Conservation (phyloP, 2,888 invertebrate species). For the Lycophotia porphyrea region DNA sequence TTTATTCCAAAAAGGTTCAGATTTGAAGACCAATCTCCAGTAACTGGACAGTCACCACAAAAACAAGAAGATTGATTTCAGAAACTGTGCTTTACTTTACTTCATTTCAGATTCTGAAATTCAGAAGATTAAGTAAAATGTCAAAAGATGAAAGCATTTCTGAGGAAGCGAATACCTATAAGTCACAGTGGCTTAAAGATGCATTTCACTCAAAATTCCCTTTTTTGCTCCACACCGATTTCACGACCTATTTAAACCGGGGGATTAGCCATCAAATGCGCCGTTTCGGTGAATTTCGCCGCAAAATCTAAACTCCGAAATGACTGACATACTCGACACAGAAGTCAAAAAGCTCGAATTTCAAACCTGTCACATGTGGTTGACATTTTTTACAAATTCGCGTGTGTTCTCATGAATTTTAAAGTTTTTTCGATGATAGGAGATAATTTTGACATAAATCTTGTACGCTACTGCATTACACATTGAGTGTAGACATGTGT, state of each 20-base stretch:
- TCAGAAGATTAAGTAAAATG: neutral
- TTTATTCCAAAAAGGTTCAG: neutral
- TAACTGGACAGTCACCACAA: neutral
- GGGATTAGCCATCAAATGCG: slow-evolving; percentile 75
- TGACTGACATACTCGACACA: slow-evolving; percentile 73
- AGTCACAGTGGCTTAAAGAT: slow-evolving; percentile 15
- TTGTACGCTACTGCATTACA: slow-evolving; percentile 75
- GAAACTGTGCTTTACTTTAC: neutral
- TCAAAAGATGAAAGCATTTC: neutral
- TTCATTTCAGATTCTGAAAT: no score
- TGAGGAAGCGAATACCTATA: slow-evolving; percentile 5
- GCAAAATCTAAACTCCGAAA: slow-evolving; percentile 76
- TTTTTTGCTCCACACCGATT: slow-evolving; percentile 73
- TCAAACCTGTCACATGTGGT: slow-evolving; percentile 81
- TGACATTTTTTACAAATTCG: slow-evolving; percentile 70
- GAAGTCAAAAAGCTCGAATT: slow-evolving; percentile 80
- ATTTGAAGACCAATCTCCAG: neutral
- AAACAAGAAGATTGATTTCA: neutral
- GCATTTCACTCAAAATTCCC: slow-evolving; percentile 55
- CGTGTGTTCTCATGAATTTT: slow-evolving; percentile 76
- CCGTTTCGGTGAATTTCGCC: slow-evolving; percentile 82
- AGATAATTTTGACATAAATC: slow-evolving; percentile 70
- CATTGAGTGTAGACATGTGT: slow-evolving; percentile 60
- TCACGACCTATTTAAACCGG: slow-evolving; percentile 81
- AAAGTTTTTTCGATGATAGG: slow-evolving; percentile 61